phyloP scores from a whole-genome alignment of 1,140 invertebrate genomes.

The Frieseomelitta varia region DNA sequence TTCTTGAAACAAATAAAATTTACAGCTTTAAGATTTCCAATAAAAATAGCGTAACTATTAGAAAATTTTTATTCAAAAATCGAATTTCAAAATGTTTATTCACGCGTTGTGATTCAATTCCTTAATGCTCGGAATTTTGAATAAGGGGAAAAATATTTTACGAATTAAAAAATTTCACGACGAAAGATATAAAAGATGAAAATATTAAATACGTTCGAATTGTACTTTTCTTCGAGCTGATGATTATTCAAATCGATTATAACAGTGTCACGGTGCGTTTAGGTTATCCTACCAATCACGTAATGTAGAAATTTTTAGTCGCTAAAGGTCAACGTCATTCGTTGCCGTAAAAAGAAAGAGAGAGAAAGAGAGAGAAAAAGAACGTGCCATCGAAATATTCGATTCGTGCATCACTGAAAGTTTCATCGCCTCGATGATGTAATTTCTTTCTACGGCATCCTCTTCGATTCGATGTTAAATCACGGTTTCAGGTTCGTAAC shows the following conservation, averaged over 20 bases:
- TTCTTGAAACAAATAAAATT: not conserved
- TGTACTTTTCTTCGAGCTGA: not conserved
- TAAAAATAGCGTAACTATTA: not conserved
- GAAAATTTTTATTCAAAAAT: not conserved
- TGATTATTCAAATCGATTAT: constrained; percentile 22
- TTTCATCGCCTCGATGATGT: constrained; percentile 28
- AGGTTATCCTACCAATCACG: constrained; percentile 1
- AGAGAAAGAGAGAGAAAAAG: not conserved
- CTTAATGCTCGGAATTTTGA: not conserved
- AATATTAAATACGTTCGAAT: not conserved
- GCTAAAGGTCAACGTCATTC: constrained; percentile 54
- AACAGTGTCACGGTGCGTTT: not conserved
- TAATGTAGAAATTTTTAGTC: constrained; percentile 55
- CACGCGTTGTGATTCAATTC: not conserved
- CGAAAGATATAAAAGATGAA: not conserved
- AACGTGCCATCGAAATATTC: constrained; percentile 49
- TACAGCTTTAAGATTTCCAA: not conserved
- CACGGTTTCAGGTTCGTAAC: not conserved
- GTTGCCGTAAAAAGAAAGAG: constrained; percentile 7
- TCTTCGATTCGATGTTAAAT: not conserved
- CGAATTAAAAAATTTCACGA: too few species aligned
- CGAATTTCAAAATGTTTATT: not conserved
- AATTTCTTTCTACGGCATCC: constrained; percentile 20
- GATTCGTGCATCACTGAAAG: constrained; percentile 43
- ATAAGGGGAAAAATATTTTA: too few species aligned